phyloP scores from a whole-genome alignment of 2,888 invertebrate species.

The Stomorhina lunata region DNA sequence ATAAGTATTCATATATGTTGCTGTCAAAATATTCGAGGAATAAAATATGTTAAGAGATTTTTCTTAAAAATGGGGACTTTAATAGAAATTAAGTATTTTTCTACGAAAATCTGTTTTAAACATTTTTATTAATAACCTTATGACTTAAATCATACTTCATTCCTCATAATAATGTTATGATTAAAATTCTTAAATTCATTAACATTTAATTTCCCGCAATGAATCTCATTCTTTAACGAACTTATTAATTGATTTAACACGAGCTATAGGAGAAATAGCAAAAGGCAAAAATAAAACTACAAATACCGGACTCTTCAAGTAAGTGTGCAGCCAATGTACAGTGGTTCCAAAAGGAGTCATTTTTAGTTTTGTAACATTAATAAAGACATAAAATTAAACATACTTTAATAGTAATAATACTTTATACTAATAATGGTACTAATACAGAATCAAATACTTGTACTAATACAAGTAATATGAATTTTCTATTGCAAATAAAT shows the following conservation, averaged over 20 bases:
- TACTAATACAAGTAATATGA: too few relatives aligned
- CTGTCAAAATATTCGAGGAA: too few relatives aligned
- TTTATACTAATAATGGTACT: too few relatives aligned
- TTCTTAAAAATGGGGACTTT: too few relatives aligned
- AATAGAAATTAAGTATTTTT: neutral
- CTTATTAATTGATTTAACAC: slow-evolving; percentile 44
- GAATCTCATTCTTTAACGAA: slow-evolving; percentile 24
- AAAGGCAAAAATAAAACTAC: slow-evolving; percentile 5
- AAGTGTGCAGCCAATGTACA: slow-evolving; percentile 3
- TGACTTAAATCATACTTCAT: too few relatives aligned
- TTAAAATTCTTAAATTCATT: neutral
- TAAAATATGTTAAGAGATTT: neutral
- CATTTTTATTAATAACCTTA: neutral
- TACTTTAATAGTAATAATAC: too few relatives aligned
- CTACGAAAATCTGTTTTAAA: neutral
- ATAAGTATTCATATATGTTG: too few relatives aligned
- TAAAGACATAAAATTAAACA: too few relatives aligned
- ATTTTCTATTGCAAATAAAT: too few relatives aligned
- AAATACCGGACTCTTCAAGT: slow-evolving; percentile 4
- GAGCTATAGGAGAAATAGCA: neutral
- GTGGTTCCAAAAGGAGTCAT: too few relatives aligned
- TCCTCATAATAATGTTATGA: neutral
- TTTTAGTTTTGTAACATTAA: too few relatives aligned
- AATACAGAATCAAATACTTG: too few relatives aligned
- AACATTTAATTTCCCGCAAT: slow-evolving; percentile 30